Evolutionary conservation across 2,888 invertebrate species (phyloP).

Genomic region (Xanthia icteritia): DNA sequence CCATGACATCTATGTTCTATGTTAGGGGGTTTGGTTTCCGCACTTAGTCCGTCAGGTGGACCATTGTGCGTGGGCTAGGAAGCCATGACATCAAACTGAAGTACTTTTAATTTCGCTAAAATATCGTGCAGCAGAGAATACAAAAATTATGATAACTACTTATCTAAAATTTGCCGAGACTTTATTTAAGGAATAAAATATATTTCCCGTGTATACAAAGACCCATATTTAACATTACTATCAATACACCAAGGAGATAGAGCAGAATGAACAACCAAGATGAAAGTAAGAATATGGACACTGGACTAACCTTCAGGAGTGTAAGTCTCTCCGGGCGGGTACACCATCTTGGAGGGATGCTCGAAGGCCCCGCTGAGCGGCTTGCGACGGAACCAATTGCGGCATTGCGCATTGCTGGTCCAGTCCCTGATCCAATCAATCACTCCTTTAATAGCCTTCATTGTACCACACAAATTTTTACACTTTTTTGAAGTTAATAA

Average conservation of each 20-base stretch:
- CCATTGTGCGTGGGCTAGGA: no score
- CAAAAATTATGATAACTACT: neutral
- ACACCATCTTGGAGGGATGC: constrained; percentile 98
- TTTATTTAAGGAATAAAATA: neutral
- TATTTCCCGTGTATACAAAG: neutral
- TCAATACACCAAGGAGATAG: neutral
- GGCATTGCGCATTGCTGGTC: constrained; percentile 97
- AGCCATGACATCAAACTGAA: neutral
- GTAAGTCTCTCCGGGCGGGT: constrained; percentile 95
- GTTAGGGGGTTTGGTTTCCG: no score
- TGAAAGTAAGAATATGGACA: neutral
- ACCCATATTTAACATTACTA: neutral
- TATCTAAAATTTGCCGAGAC: neutral
- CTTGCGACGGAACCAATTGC: constrained; percentile 95
- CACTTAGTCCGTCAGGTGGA: no score
- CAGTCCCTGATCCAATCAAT: constrained; percentile 91
- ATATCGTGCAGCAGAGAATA: neutral
- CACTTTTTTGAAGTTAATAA: constrained; percentile 8
- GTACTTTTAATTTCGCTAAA: neutral
- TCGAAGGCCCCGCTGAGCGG: constrained; percentile 96
- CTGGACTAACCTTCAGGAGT: constrained; percentile 92
- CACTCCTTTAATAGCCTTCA: constrained; percentile 56
- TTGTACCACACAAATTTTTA: constrained; percentile 6
- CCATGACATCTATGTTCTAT: no score
- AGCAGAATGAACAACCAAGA: neutral